phyloP scores from a whole-genome alignment of 2,797 vertebrate genomes.

The Tamandua tetradactyla region DNA sequence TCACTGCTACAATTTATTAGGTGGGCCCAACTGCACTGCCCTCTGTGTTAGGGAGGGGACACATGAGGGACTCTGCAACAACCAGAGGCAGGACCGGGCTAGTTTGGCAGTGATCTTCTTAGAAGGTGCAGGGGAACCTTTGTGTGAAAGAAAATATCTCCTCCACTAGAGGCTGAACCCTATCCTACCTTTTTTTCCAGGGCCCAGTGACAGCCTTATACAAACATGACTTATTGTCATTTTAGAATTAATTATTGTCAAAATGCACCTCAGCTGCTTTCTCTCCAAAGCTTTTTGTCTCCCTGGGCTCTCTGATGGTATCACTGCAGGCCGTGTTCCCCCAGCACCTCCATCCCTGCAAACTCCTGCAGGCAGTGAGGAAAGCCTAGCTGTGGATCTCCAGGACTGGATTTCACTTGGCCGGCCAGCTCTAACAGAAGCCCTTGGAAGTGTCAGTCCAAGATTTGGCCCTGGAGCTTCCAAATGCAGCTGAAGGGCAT shows the following conservation, averaged over 20 bases:
- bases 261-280: background rate
- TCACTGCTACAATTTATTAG: background rate
- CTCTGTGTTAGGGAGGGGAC: background rate
- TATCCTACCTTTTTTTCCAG: background rate
- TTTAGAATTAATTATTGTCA: background rate
- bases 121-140: background rate
- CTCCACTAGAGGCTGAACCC: background rate
- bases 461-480: slow-evolving; percentile 16
- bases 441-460: background rate
- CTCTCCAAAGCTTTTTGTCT: background rate
- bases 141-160: background rate
- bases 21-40: background rate
- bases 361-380: background rate
- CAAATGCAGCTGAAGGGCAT: slow-evolving; percentile 10
- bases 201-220: background rate
- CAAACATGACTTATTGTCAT: background rate
- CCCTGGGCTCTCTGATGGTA: background rate
- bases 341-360: background rate
- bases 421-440: background rate
- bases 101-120: background rate
- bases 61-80: background rate
- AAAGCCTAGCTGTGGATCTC: background rate
- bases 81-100: background rate
- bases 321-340: background rate
- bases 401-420: background rate